These are phyloP conservation scores for Tetanocera ferruginea DNA, from an alignment of 2,888 invertebrate genomes.

Conservation along the genomic window DNA sequence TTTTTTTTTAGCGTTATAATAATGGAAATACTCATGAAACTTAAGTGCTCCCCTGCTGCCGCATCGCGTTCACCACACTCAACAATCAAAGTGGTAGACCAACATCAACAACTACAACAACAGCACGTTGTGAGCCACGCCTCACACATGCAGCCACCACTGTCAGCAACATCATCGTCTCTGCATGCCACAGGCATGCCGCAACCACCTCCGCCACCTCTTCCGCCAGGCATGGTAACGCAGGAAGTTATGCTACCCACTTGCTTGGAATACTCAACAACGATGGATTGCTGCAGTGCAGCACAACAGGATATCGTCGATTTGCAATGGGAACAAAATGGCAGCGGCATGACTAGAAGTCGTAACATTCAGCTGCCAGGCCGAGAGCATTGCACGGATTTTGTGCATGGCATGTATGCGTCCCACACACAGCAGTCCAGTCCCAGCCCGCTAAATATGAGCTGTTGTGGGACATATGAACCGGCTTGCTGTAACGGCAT, in stretches of 20 bases:
- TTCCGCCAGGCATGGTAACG: conserved; percentile 15
- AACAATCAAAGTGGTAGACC: conserved; percentile 53
- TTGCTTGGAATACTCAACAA: conserved; percentile 36
- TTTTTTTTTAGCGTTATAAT: conserved; percentile 3
- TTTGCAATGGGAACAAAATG: conserved; percentile 34
- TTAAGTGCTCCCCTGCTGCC: conserved; percentile 51
- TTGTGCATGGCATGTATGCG: conserved; percentile 1
- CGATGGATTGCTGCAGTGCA: conserved; percentile 33
- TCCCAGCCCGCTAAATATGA: not conserved
- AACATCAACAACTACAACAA: conserved; percentile 50
- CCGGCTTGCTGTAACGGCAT: conserved; percentile 45
- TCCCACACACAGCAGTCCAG: not conserved
- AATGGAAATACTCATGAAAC: conserved; percentile 55
- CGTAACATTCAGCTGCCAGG: not conserved
- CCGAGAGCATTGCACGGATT: conserved; percentile 2
- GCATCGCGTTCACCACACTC: conserved; percentile 44
- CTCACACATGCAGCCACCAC: conserved; percentile 9
- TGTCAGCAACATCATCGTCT: conserved; percentile 24
- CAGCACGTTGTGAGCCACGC: conserved; percentile 40
- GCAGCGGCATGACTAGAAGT: not conserved
- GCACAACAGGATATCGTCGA: conserved; percentile 35
- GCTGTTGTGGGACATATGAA: conserved; percentile 21
- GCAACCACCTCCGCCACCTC: conserved; percentile 39
- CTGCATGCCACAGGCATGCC: conserved; percentile 26
- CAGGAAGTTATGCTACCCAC: conserved; percentile 21